Conservation (phyloP, 35 echinoderm and acorn worm genomes). For the Amphiura filiformis region DNA sequence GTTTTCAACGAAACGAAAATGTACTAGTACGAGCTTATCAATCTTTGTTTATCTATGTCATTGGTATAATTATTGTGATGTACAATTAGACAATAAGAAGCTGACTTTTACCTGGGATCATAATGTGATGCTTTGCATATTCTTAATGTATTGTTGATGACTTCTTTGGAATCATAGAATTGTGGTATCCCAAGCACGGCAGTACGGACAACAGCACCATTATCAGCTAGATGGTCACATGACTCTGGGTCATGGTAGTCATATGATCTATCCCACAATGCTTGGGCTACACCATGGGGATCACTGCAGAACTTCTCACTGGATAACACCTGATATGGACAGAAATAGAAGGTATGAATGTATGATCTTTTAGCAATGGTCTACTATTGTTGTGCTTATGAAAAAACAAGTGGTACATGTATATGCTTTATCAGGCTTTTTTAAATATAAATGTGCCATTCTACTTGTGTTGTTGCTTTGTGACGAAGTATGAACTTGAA, state of each 20-base stretch:
- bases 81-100: too few relatives aligned
- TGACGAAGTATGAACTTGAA: too few relatives aligned
- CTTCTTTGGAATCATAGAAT: conserved; percentile 72
- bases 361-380: neutral
- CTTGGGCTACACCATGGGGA: conserved; percentile 54
- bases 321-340: conserved; percentile 23
- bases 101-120: conserved; percentile 70
- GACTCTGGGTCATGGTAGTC: conserved; percentile 60
- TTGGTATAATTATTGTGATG: too few relatives aligned
- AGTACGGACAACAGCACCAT: conserved; percentile 60
- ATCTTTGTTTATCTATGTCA: too few relatives aligned
- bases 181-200: conserved; percentile 75
- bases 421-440: too few relatives aligned
- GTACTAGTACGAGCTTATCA: too few relatives aligned
- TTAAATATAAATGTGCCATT: too few relatives aligned
- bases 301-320: conserved; percentile 47
- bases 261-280: conserved; percentile 50
- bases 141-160: conserved; percentile 52
- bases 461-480: too few relatives aligned
- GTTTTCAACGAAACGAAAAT: too few relatives aligned
- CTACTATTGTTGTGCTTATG: neutral
- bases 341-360: neutral
- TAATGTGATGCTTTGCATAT: conserved; percentile 75
- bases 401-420: too few relatives aligned
- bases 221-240: conserved; percentile 76